phyloP scores from a whole-genome alignment of 53 echinoderm and acorn worm species.

The Zoroaster sp. region DNA sequence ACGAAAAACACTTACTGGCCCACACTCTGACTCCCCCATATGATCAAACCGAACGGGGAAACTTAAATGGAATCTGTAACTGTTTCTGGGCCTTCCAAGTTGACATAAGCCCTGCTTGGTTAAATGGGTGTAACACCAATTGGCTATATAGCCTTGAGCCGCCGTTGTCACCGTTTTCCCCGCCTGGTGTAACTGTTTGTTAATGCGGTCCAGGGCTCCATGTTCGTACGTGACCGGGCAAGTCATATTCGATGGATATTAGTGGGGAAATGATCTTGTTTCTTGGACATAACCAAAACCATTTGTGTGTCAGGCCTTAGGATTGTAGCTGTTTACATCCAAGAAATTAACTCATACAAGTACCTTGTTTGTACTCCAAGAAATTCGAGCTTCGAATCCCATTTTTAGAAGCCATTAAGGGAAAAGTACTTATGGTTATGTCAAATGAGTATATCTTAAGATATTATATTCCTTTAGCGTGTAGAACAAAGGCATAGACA shows the following conservation, averaged over 20 bases:
- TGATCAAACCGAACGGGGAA: background rate
- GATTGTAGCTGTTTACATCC: too few relatives aligned
- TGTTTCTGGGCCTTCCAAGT: background rate
- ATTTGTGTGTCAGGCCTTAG: too few relatives aligned
- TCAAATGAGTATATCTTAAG: too few relatives aligned
- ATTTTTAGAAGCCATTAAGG: too few relatives aligned
- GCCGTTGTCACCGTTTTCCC: background rate
- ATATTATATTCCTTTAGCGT: too few relatives aligned
- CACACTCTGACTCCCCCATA: background rate
- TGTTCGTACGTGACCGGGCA: slow-evolving; percentile 21
- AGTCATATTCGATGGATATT: background rate
- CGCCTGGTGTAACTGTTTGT: slow-evolving; percentile 6
- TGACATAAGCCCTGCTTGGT: slow-evolving; percentile 12
- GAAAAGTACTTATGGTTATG: too few relatives aligned
- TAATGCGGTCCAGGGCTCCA: background rate
- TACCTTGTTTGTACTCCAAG: too few relatives aligned
- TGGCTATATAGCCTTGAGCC: slow-evolving; percentile 30
- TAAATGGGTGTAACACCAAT: slow-evolving; percentile 39
- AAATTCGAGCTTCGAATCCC: too few relatives aligned
- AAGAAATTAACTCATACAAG: too few relatives aligned
- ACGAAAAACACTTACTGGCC: slow-evolving; percentile 5
- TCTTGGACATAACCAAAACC: background rate
- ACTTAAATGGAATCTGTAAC: background rate
- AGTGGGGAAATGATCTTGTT: background rate
- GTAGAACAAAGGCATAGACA: too few relatives aligned